A percentile compares a stretch with the other conserved stretches of the same genome.
Evolutionary conservation across 1,140 invertebrate species (phyloP).

Genomic region (Nephotettix cincticeps): DNA sequence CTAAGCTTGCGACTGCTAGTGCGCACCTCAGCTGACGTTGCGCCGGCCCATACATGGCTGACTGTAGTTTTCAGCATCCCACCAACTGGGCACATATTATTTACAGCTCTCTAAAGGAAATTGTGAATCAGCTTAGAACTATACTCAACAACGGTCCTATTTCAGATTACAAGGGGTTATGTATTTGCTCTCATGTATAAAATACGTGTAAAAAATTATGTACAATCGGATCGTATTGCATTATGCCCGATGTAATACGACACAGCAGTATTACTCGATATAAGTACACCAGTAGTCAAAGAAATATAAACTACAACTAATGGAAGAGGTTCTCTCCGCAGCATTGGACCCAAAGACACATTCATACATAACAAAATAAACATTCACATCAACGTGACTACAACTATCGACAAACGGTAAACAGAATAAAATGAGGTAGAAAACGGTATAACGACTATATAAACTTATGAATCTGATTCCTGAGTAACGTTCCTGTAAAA

Average conservation of each 20-base stretch:
- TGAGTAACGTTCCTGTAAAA: background rate
- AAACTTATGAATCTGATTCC: background rate
- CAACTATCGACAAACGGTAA: background rate
- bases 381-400: background rate
- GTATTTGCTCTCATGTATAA: background rate
- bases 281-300: constrained; percentile 15
- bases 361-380: constrained; percentile 7
- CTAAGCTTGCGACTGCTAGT: too few species aligned
- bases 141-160: background rate
- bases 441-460: constrained; percentile 3
- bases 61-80: background rate
- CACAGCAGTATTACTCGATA: background rate
- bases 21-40: background rate
- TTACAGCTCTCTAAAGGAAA: constrained; percentile 9
- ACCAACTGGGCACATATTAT: background rate
- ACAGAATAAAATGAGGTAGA: constrained; percentile 1
- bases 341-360: constrained; percentile 8
- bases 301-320: background rate
- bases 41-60: background rate
- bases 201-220: constrained; percentile 9
- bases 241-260: constrained; percentile 11
- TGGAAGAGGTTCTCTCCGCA: background rate
- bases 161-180: too few species aligned
- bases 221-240: constrained; percentile 12
- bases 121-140: background rate